These are phyloP conservation scores for Halesus radiatus DNA, from an alignment of 1,140 invertebrate genomes.

Conservation along the genomic window DNA sequence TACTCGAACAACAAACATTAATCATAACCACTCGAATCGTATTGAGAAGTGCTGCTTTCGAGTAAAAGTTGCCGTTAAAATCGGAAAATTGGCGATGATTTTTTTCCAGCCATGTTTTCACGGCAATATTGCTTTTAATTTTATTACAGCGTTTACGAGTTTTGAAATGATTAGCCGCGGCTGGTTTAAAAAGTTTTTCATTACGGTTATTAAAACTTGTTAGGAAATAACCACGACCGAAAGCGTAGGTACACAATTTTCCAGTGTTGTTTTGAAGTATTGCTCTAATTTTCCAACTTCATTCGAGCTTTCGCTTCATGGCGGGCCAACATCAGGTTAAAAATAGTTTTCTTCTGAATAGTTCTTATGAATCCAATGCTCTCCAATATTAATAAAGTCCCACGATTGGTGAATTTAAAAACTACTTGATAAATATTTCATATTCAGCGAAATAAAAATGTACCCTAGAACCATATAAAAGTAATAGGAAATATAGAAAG, in stretches of 20 bases:
- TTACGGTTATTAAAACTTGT: slow-evolving; percentile 5
- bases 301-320: neutral
- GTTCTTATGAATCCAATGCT: too few species aligned
- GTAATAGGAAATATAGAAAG: too few species aligned
- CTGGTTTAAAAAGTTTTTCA: neutral
- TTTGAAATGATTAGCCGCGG: neutral
- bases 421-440: too few species aligned
- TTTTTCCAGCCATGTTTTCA: neutral
- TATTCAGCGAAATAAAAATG: too few species aligned
- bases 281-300: neutral
- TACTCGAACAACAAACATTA: slow-evolving; percentile 46
- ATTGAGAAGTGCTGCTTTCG: slow-evolving; percentile 16
- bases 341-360: too few species aligned
- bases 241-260: neutral
- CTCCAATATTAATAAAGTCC: too few species aligned
- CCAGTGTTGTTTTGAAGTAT: neutral
- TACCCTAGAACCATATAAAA: too few species aligned
- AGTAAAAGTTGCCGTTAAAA: neutral
- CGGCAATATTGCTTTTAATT: neutral
- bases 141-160: slow-evolving; percentile 20
- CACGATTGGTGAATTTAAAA: too few species aligned
- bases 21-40: slow-evolving; percentile 35
- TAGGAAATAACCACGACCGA: neutral
- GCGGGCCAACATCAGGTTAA: too few species aligned
- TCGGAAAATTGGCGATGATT: neutral